Evolutionary conservation across 2,113 vertebrate species (phyloP).

Genomic region (Hyperopisus bebe): DNA sequence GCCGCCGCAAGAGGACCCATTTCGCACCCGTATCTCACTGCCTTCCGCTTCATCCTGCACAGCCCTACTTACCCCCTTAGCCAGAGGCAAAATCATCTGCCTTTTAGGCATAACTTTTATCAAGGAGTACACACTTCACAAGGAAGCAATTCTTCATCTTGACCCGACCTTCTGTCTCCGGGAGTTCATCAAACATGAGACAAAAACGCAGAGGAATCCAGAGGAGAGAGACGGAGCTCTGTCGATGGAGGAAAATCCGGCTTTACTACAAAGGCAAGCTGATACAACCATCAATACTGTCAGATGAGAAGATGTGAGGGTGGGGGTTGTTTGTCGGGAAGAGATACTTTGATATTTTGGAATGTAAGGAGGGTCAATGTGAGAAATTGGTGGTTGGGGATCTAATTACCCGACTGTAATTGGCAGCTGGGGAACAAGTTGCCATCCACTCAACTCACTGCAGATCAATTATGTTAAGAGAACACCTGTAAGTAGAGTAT

Average conservation of each 20-base stretch:
- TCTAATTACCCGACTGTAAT: constrained; percentile 99
- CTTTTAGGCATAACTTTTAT: neutral
- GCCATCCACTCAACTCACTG: constrained; percentile 99
- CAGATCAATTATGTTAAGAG: constrained; percentile 99
- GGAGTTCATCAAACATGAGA: constrained; percentile 59
- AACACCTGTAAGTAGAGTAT: constrained; percentile 99
- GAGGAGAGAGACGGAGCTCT: constrained; percentile 50
- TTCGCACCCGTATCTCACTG: neutral
- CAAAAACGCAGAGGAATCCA: constrained; percentile 53
- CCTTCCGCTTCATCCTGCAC: neutral
- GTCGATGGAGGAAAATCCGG: constrained; percentile 90
- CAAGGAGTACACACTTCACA: neutral
- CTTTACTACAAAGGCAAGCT: constrained; percentile 98
- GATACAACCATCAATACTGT: constrained; percentile 97
- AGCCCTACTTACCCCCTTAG: neutral
- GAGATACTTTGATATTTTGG: constrained; percentile 99
- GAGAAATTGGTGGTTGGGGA: constrained; percentile 99
- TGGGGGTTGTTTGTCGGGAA: constrained; percentile 84
- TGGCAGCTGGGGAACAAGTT: constrained; percentile 99
- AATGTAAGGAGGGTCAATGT: constrained; percentile 99
- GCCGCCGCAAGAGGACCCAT: neutral
- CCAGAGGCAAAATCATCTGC: neutral
- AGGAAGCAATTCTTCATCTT: neutral
- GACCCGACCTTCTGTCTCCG: constrained; percentile 59
- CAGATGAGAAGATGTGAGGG: constrained; percentile 70